These are phyloP conservation scores for Gonioctena quinquepunctata DNA, from an alignment of 1,140 invertebrate genomes.

Conservation along the genomic window DNA sequence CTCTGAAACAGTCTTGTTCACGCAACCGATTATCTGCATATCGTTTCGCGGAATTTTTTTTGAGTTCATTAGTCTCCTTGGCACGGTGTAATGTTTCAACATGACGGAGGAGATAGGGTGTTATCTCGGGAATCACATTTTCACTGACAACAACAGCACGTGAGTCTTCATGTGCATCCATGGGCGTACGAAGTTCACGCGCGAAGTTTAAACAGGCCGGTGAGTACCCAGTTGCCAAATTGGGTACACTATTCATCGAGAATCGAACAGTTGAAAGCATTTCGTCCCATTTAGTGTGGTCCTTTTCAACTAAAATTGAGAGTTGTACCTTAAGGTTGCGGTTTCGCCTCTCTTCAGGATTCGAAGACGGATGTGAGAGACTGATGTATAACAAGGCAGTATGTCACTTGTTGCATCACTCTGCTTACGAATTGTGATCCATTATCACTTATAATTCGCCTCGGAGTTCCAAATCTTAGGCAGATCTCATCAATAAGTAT, in stretches of 20 bases:
- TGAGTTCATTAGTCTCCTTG: not conserved
- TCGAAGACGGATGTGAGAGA: slow-evolving; percentile 51
- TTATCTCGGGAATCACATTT: slow-evolving; percentile 44
- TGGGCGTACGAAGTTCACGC: slow-evolving; percentile 39
- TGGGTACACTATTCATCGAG: slow-evolving; percentile 54
- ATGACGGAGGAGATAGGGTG: slow-evolving; percentile 28
- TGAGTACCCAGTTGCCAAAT: slow-evolving; percentile 51
- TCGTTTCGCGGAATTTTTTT: slow-evolving; percentile 1
- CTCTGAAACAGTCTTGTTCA: not conserved
- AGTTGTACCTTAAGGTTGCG: slow-evolving; percentile 54
- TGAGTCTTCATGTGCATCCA: slow-evolving; percentile 40
- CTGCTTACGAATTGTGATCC: slow-evolving; percentile 32
- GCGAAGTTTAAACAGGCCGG: slow-evolving; percentile 53
- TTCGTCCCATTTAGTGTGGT: slow-evolving; percentile 51
- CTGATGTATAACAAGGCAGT: slow-evolving; percentile 46
- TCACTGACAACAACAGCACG: slow-evolving; percentile 35
- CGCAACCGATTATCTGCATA: not conserved
- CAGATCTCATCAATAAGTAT: slow-evolving; percentile 31
- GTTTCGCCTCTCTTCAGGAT: slow-evolving; percentile 55
- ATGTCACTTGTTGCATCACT: slow-evolving; percentile 50
- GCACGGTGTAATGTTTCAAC: not conserved
- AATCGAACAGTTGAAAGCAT: slow-evolving; percentile 51
- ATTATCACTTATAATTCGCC: slow-evolving; percentile 39
- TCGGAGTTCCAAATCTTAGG: slow-evolving; percentile 30
- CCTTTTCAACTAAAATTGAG: slow-evolving; percentile 36